phyloP scores from a whole-genome alignment of 23 tunicate species.

The Styela clava region DNA sequence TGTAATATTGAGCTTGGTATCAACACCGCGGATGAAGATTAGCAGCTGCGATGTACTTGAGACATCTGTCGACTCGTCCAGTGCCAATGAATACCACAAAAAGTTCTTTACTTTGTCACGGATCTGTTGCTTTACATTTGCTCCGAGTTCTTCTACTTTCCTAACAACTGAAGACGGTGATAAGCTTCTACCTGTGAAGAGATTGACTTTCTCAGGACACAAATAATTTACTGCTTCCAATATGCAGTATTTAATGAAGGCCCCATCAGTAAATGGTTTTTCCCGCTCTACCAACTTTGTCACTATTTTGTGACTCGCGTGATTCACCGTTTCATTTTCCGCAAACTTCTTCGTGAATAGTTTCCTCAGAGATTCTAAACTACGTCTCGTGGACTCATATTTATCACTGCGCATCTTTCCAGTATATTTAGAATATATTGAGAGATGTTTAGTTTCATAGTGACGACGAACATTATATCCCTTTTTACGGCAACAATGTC shows the following conservation, averaged over 20 bases:
- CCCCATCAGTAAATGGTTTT: constrained; percentile 51
- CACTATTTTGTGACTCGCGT: constrained; percentile 38
- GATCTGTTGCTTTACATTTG: too few species aligned
- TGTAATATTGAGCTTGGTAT: constrained; percentile 32
- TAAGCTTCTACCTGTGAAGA: constrained; percentile 27
- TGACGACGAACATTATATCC: constrained; percentile 43
- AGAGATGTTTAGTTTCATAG: constrained; percentile 40
- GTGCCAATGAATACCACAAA: constrained; percentile 47
- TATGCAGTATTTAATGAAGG: constrained; percentile 40
- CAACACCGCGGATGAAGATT: constrained; percentile 41
- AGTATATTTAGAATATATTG: constrained; percentile 38
- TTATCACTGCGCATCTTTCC: constrained; percentile 38
- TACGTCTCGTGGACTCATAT: constrained; percentile 25
- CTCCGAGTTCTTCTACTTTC: constrained; percentile 39
- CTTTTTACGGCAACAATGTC: too few species aligned
- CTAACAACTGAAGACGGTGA: constrained; percentile 40
- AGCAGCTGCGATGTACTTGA: constrained; percentile 46
- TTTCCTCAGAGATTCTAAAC: constrained; percentile 14
- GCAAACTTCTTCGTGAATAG: constrained; percentile 17
- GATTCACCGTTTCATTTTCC: constrained; percentile 45
- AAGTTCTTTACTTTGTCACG: constrained; percentile 35
- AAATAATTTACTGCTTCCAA: constrained; percentile 33
- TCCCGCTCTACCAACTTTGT: constrained; percentile 31
- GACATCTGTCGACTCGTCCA: constrained; percentile 38
- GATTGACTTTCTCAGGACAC: constrained; percentile 39